Conservation (phyloP, 2,113 vertebrate genomes). For the Pica pica region DNA sequence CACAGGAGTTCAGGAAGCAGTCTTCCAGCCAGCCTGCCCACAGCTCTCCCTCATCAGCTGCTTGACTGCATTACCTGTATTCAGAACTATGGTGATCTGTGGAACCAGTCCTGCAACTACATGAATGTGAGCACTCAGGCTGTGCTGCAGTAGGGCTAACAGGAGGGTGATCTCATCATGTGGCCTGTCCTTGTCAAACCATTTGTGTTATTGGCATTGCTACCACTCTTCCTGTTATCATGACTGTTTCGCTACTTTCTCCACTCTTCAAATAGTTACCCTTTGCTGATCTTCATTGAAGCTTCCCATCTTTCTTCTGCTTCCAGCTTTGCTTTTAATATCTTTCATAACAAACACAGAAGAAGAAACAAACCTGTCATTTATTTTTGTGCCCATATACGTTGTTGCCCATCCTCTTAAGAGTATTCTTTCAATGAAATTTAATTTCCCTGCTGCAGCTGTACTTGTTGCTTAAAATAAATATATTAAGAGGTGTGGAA, state of each 20-base stretch:
- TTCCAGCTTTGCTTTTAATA: neutral
- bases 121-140: neutral
- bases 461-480: neutral
- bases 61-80: neutral
- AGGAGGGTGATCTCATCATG: neutral
- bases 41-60: neutral
- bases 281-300: neutral
- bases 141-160: neutral
- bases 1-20: neutral
- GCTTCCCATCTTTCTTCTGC: neutral
- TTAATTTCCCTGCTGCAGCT: neutral
- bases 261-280: neutral
- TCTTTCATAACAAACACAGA: neutral
- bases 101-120: neutral
- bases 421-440: neutral
- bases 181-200: neutral
- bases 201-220: neutral
- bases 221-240: neutral
- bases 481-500: neutral
- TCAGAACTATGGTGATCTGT: neutral
- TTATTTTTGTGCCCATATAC: neutral
- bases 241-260: neutral
- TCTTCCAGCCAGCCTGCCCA: neutral
- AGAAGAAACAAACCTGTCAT: neutral
- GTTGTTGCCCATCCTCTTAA: neutral